A percentile compares a stretch with the other conserved stretches of the same genome.
Evolutionary conservation across 2,888 invertebrate species (phyloP).

Genomic region (Brachypterus glaber): DNA sequence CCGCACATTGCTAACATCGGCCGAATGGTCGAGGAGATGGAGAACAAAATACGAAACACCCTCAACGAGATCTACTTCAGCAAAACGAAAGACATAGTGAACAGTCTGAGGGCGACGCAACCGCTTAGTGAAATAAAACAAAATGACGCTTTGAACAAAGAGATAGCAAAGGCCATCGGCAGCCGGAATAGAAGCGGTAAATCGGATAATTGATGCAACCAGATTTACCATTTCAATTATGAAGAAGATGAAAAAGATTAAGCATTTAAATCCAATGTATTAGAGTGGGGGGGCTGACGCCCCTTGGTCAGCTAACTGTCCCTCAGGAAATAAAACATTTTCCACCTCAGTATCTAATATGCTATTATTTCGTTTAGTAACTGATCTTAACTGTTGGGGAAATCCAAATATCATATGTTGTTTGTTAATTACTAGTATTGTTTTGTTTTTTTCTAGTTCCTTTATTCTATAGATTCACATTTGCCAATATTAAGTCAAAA

Average conservation of each 20-base stretch:
- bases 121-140: slow-evolving; percentile 76
- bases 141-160: slow-evolving; percentile 76
- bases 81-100: slow-evolving; percentile 97
- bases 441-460: too few relatives aligned
- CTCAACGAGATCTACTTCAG: slow-evolving; percentile 99
- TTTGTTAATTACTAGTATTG: too few relatives aligned
- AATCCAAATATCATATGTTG: too few relatives aligned
- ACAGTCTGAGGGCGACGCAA: slow-evolving; percentile 68
- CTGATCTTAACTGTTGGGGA: too few relatives aligned
- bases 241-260: slow-evolving; percentile 17
- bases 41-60: slow-evolving; percentile 97
- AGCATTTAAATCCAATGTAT: too few relatives aligned
- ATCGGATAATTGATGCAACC: slow-evolving; percentile 37
- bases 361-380: too few relatives aligned
- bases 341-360: too few relatives aligned
- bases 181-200: slow-evolving; percentile 76
- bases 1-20: slow-evolving; percentile 99
- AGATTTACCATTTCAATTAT: slow-evolving; percentile 23
- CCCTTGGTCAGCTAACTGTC: too few relatives aligned
- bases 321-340: too few relatives aligned
- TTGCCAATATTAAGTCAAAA: too few relatives aligned
- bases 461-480: too few relatives aligned
- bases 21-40: slow-evolving; percentile 98
- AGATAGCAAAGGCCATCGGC: slow-evolving; percentile 73
- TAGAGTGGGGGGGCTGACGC: too few relatives aligned